Conservation (phyloP, 2,797 vertebrate species). For the Sebastiscus tertius region DNA sequence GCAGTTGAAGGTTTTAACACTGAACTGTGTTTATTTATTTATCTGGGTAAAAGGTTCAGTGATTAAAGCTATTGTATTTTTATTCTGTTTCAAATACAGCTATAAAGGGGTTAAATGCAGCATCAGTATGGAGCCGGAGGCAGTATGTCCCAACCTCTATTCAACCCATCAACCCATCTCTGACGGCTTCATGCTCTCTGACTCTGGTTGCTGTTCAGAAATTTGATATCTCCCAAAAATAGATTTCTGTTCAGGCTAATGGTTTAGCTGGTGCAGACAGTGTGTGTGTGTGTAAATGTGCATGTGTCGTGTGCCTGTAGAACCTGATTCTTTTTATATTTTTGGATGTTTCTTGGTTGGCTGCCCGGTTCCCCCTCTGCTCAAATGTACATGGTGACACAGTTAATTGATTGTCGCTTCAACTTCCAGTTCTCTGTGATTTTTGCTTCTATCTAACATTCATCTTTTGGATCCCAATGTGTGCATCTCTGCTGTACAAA, state of each 20-base stretch:
- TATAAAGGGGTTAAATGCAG: conserved; percentile 13
- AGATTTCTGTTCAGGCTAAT: conserved; percentile 53
- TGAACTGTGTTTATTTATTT: neutral
- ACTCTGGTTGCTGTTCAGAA: conserved; percentile 46
- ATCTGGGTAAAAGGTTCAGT: neutral
- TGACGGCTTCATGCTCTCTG: conserved; percentile 41
- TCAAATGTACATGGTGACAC: conserved; percentile 11
- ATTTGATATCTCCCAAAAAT: conserved; percentile 55
- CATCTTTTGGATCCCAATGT: conserved; percentile 1
- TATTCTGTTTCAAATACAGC: neutral
- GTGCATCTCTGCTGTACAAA: neutral
- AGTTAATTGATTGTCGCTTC: conserved; percentile 8
- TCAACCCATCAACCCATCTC: conserved; percentile 37
- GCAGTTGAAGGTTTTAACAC: neutral
- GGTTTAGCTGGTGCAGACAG: conserved; percentile 24
- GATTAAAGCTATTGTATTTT: neutral
- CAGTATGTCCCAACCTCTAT: conserved; percentile 21
- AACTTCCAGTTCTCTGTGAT: neutral
- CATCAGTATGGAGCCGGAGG: conserved; percentile 9
- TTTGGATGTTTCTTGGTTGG: neutral
- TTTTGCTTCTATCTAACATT: conserved; percentile 2
- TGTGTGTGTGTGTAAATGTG: conserved; percentile 3
- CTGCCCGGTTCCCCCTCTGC: neutral
- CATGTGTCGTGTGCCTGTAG: neutral
- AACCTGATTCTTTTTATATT: conserved; percentile 19